Conservation (phyloP, 2,888 invertebrate species). For the Cryptus viduatorius region DNA sequence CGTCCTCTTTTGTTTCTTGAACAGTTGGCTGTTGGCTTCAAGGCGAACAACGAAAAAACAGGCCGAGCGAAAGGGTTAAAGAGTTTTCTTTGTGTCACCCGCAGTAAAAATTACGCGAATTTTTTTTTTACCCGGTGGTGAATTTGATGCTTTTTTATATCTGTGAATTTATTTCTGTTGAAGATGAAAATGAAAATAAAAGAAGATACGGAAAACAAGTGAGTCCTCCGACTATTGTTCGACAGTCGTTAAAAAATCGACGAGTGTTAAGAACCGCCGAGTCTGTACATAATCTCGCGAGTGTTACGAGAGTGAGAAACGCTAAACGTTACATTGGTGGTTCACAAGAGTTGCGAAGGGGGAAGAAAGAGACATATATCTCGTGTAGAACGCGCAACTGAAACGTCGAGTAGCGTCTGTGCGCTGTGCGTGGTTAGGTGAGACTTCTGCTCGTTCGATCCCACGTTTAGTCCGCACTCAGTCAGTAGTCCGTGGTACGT, state of each 20-base stretch:
- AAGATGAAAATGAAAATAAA: not conserved
- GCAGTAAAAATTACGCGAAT: not conserved
- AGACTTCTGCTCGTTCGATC: slow-evolving; percentile 29
- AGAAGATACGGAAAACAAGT: not conserved
- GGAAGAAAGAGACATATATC: not conserved
- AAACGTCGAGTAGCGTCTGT: slow-evolving; percentile 8
- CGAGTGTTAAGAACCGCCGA: not conserved
- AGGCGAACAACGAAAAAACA: too few relatives aligned
- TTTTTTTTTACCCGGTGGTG: not conserved
- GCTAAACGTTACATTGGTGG: not conserved
- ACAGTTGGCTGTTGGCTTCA: too few relatives aligned
- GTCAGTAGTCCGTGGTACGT: slow-evolving; percentile 61
- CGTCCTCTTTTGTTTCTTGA: too few relatives aligned
- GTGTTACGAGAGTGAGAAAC: not conserved
- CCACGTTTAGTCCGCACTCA: slow-evolving; percentile 11
- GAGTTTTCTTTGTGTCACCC: too few relatives aligned
- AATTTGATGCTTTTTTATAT: not conserved
- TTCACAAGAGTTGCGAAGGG: not conserved
- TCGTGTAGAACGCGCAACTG: not conserved
- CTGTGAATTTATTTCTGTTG: not conserved
- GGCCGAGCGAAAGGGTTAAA: too few relatives aligned
- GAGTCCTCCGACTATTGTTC: not conserved
- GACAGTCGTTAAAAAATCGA: not conserved
- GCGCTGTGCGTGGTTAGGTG: slow-evolving; percentile 21
- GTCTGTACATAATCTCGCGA: not conserved